These are phyloP conservation scores for Zoanthus sansibaricus DNA, from an alignment of 92 coral and sea anemone genomes.

Conservation along the genomic window DNA sequence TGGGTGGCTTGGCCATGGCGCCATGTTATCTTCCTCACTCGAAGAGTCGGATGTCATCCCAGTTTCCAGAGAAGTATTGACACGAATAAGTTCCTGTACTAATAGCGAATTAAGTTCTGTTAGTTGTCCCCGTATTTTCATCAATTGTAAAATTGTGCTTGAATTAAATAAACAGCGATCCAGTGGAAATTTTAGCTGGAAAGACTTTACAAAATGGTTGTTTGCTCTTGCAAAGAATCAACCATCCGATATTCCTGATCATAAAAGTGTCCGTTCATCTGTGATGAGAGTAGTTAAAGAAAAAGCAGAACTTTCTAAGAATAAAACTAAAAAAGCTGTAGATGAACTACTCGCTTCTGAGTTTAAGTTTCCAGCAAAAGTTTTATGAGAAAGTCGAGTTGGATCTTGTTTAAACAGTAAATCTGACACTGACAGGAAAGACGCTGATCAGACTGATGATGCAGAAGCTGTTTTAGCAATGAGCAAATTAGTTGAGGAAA, in stretches of 20 bases:
- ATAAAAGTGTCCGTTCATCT: conserved; percentile 7
- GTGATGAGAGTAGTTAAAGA: conserved; percentile 8
- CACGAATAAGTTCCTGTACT: conserved; percentile 14
- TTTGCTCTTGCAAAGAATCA: conserved; percentile 28
- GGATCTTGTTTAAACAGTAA: not conserved
- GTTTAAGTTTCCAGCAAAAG: not conserved
- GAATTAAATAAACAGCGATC: conserved; percentile 16
- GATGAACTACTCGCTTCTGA: conserved; percentile 16
- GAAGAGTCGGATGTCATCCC: conserved; percentile 8
- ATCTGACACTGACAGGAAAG: conserved; percentile 19
- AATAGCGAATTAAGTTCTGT: conserved; percentile 9
- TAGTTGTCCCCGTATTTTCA: conserved; percentile 13
- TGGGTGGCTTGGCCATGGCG: conserved; percentile 16
- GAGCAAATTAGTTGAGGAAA: conserved; percentile 8
- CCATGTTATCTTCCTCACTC: conserved; percentile 25
- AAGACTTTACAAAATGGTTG: conserved; percentile 38
- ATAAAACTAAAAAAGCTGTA: conserved; percentile 26
- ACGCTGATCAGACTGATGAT: conserved; percentile 22
- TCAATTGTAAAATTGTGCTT: conserved; percentile 12
- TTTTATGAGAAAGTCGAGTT: not conserved
- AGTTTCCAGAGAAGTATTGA: conserved; percentile 37
- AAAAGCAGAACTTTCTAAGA: not conserved
- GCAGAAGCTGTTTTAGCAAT: conserved; percentile 6
- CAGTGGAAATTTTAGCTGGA: conserved; percentile 4
- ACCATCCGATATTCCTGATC: conserved; percentile 19